Evolutionary conservation across 2,888 invertebrate species (phyloP).

Genomic region (Hyalella azteca): DNA sequence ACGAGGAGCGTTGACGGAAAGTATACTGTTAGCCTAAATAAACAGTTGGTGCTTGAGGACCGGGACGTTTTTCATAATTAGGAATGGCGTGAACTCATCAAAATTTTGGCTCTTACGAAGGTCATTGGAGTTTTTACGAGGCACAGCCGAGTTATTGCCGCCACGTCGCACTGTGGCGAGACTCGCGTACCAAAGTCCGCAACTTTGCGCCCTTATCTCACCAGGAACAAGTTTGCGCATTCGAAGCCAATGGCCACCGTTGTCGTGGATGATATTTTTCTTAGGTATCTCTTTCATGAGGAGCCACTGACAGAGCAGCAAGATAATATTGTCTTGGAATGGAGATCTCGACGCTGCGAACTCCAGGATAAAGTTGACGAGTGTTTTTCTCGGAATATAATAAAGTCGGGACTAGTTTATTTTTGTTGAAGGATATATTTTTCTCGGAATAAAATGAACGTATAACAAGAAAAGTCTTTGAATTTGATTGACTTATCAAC

Average conservation of each 20-base stretch:
- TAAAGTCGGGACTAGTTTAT: no score
- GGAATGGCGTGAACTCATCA: conserved; percentile 10
- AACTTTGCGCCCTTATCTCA: conserved; percentile 18
- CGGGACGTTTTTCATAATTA: conserved; percentile 7
- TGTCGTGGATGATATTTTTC: conserved; percentile 6
- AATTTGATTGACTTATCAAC: no score
- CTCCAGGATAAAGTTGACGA: no score
- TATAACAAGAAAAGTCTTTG: no score
- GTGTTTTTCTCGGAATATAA: no score
- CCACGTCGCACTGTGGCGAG: background rate
- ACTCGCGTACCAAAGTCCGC: background rate
- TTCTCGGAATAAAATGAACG: no score
- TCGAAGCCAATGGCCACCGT: conserved; percentile 18
- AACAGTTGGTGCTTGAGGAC: no score
- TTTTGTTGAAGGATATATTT: no score
- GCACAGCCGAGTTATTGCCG: conserved; percentile 5
- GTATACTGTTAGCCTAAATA: no score
- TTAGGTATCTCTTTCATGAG: conserved; percentile 7
- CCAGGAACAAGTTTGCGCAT: conserved; percentile 14
- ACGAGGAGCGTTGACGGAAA: no score
- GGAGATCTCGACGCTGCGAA: no score
- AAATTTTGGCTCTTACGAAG: background rate
- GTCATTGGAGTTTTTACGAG: conserved; percentile 31
- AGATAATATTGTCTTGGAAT: no score
- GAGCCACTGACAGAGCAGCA: background rate